Percentiles rank a stretch among this genome's conserved stretches.
phyloP scores from a whole-genome alignment of 2,888 invertebrate species.

The Glaucopsyche alexis region DNA sequence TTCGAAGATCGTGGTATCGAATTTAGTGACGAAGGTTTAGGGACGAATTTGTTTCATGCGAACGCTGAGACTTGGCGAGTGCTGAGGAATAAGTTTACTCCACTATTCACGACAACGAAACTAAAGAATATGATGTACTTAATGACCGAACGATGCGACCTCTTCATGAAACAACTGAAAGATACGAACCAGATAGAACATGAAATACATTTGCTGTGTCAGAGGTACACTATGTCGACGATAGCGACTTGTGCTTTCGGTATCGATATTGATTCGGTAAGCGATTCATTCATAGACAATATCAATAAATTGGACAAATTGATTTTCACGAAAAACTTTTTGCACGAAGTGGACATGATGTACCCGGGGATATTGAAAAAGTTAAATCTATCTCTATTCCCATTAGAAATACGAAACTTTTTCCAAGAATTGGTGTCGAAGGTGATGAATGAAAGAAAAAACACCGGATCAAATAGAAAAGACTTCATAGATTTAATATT shows the following conservation, averaged over 20 bases:
- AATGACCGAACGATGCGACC: slow-evolving; percentile 47
- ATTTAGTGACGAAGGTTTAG: slow-evolving; percentile 51
- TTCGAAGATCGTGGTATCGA: slow-evolving; percentile 54
- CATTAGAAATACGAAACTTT: slow-evolving; percentile 42
- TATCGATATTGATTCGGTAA: slow-evolving; percentile 45
- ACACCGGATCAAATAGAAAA: slow-evolving; percentile 46
- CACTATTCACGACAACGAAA: slow-evolving; percentile 58
- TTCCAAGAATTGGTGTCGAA: slow-evolving; percentile 39
- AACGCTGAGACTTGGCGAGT: slow-evolving; percentile 55
- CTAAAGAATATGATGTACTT: slow-evolving; percentile 56
- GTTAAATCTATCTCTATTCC: slow-evolving; percentile 46
- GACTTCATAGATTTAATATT: slow-evolving; percentile 59
- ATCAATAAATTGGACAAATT: slow-evolving; percentile 43
- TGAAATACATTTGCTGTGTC: slow-evolving; percentile 45
- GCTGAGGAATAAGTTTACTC: slow-evolving; percentile 43
- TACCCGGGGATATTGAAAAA: slow-evolving; percentile 50
- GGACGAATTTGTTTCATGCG: slow-evolving; percentile 53
- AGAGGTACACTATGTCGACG: slow-evolving; percentile 48
- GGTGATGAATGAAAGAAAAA: slow-evolving; percentile 51
- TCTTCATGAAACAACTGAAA: slow-evolving; percentile 42
- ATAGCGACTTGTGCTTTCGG: slow-evolving; percentile 49
- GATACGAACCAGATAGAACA: slow-evolving; percentile 41
- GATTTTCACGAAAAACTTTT: slow-evolving; percentile 39
- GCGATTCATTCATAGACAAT: slow-evolving; percentile 19
- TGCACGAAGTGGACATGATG: slow-evolving; percentile 49